These are phyloP conservation scores for Sebastes nivosus DNA, from an alignment of 2,797 vertebrate species.

Conservation along the genomic window DNA sequence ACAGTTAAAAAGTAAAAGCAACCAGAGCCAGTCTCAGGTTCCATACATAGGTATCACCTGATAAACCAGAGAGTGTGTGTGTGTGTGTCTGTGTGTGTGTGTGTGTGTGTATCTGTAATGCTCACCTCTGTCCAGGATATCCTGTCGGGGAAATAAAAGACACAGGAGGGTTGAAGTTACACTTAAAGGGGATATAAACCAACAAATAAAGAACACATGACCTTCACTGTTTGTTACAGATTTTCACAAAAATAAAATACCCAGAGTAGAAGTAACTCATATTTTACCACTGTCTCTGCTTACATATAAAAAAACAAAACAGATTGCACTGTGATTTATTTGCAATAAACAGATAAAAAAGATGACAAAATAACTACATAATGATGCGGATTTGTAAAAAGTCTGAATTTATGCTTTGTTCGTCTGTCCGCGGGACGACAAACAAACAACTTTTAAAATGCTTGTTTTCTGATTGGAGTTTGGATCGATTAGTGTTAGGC, in stretches of 20 bases:
- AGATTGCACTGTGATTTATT: no score
- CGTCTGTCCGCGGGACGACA: no score
- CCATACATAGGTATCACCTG: background rate
- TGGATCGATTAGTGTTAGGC: no score
- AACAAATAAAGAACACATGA: background rate
- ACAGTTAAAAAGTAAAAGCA: constrained; percentile 13
- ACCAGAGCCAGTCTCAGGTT: constrained; percentile 2
- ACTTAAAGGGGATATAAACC: constrained; percentile 4
- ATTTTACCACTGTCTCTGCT: background rate
- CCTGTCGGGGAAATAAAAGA: constrained; percentile 50
- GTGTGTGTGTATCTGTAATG: constrained; percentile 2
- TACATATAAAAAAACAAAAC: background rate
- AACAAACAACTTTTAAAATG: no score
- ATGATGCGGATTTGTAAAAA: no score
- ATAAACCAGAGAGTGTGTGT: background rate
- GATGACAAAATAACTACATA: no score
- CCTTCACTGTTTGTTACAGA: background rate
- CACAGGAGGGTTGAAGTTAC: constrained; percentile 38
- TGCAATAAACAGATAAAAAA: no score
- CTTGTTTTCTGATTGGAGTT: no score
- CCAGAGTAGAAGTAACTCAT: background rate
- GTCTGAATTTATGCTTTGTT: no score
- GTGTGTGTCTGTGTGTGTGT: constrained; percentile 1
- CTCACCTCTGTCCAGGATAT: constrained; percentile 65
- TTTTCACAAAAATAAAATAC: background rate